Conservation (phyloP, 1,140 invertebrate species). For the Colletes gigas region DNA sequence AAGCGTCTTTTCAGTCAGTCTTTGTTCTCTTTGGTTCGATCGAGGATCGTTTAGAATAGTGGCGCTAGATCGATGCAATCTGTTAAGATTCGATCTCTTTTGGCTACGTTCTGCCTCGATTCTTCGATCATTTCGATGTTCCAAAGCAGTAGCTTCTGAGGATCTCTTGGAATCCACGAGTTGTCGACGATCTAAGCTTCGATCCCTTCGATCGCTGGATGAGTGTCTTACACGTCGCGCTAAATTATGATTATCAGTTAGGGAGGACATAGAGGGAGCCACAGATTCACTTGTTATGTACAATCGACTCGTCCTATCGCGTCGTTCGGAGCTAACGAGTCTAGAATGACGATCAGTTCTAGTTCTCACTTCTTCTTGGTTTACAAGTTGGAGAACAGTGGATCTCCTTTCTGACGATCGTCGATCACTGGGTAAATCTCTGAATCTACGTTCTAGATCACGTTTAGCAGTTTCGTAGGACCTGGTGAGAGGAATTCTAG, state of each 20-base stretch:
- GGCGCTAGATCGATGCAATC: neutral
- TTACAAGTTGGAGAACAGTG: neutral
- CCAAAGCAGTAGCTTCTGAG: neutral
- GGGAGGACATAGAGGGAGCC: neutral
- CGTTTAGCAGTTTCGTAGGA: neutral
- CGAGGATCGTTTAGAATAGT: neutral
- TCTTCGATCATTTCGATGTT: neutral
- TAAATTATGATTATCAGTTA: neutral
- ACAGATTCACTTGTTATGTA: neutral
- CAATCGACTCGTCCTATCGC: slow-evolving; percentile 3
- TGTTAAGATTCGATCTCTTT: neutral
- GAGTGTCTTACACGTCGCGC: neutral
- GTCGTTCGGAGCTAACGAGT: neutral
- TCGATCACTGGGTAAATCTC: neutral
- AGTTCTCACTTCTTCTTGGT: neutral
- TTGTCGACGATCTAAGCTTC: neutral
- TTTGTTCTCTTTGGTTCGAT: slow-evolving; percentile 3
- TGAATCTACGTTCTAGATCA: neutral
- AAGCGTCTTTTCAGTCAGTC: neutral
- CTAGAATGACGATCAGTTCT: slow-evolving; percentile 3
- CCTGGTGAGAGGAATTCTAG: neutral
- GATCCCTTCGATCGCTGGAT: neutral
- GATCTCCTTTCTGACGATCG: neutral
- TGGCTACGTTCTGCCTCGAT: too few relatives aligned
- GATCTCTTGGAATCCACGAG: neutral